phyloP scores from a whole-genome alignment of 1,140 invertebrate species.

The Brachystomella parvula region DNA sequence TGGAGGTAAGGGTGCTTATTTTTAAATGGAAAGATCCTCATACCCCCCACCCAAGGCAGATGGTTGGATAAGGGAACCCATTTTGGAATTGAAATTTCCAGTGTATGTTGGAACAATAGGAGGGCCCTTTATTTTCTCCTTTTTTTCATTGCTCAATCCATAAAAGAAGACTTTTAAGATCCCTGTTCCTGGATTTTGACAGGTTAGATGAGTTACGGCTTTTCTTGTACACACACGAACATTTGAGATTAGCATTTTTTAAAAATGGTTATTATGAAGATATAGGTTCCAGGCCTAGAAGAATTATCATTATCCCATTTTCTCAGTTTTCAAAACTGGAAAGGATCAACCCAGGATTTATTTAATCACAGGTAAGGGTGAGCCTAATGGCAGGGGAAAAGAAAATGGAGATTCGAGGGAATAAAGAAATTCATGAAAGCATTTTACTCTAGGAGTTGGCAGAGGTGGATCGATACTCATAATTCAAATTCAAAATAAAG shows the following conservation, averaged over 20 bases:
- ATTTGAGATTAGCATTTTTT: neutral
- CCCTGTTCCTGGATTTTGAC: slow-evolving; percentile 3
- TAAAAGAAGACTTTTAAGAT: slow-evolving; percentile 1
- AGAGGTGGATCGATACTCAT: no score
- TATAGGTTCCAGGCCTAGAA: neutral
- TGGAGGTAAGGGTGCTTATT: no score
- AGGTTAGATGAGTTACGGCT: slow-evolving; percentile 1
- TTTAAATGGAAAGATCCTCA: no score
- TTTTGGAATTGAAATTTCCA: neutral
- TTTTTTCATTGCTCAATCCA: neutral
- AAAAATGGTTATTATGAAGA: slow-evolving; percentile 4
- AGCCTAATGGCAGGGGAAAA: no score
- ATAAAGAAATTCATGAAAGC: no score
- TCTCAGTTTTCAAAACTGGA: neutral
- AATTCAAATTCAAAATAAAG: no score
- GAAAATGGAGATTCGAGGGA: no score
- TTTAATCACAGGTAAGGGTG: no score
- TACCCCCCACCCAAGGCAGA: neutral
- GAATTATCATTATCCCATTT: neutral
- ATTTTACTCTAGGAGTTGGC: no score
- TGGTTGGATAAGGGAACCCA: neutral
- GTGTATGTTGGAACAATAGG: no score
- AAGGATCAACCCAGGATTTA: no score
- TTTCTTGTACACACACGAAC: neutral
- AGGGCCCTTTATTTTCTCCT: no score